Percentiles rank a stretch among this genome's conserved stretches.
Conservation (phyloP, 2,888 invertebrate genomes). For the Platycnemis pennipes region DNA sequence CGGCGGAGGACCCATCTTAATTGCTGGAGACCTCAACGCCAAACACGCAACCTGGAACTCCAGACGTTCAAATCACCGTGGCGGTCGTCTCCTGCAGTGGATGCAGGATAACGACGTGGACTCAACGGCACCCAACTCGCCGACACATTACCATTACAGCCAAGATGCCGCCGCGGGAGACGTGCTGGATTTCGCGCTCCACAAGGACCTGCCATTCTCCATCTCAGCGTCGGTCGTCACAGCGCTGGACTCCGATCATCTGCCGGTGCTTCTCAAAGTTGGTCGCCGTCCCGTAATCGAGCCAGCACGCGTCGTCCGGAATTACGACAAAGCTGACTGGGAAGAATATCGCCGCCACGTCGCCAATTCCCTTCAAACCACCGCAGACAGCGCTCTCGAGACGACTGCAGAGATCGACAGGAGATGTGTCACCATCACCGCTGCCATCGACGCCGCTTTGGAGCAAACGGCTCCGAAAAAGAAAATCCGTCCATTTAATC, state of each 20-base stretch:
- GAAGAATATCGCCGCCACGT: background rate
- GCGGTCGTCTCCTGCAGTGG: background rate
- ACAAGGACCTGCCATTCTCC: background rate
- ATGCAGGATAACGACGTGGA: background rate
- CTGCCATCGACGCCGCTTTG: no score
- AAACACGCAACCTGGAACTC: background rate
- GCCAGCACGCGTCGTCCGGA: background rate
- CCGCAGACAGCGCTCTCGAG: background rate
- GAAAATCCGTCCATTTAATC: no score
- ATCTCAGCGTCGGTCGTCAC: background rate
- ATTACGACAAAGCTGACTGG: conserved; percentile 60
- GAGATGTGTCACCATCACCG: no score
- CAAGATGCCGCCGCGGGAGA: background rate
- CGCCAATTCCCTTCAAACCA: background rate
- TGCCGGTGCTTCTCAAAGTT: conserved; percentile 28
- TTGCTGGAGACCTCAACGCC: background rate
- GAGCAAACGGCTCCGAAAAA: no score
- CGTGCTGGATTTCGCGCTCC: conserved; percentile 47
- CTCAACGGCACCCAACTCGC: background rate
- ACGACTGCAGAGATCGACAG: no score
- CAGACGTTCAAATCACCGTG: background rate
- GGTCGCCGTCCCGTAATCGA: background rate
- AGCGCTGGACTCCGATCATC: conserved; percentile 46
- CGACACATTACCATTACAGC: background rate
- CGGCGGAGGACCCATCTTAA: background rate